Percentiles rank a stretch among this genome's conserved stretches.
Conservation (phyloP, 2,888 invertebrate species). For the Papilio demoleus region DNA sequence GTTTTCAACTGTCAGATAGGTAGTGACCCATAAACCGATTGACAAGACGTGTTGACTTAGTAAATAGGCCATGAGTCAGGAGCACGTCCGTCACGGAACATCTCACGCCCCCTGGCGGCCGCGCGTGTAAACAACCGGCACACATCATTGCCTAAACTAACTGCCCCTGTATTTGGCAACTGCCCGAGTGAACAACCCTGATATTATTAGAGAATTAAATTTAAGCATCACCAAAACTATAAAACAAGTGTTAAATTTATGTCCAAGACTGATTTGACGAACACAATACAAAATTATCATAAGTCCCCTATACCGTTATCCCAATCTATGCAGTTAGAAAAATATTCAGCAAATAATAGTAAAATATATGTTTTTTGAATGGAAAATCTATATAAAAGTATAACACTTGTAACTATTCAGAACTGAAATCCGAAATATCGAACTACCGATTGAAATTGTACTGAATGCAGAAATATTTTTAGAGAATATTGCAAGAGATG, state of each 20-base stretch:
- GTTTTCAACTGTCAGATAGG: background rate
- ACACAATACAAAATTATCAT: too few species aligned
- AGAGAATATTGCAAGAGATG: too few species aligned
- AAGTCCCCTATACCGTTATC: too few species aligned
- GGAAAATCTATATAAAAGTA: background rate
- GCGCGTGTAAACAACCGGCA: slow-evolving; percentile 24
- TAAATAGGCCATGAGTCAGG: slow-evolving; percentile 35
- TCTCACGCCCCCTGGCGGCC: slow-evolving; percentile 16
- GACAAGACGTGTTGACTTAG: slow-evolving; percentile 28
- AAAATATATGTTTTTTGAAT: too few species aligned
- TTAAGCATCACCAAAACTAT: background rate
- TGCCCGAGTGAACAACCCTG: background rate
- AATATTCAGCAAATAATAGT: too few species aligned
- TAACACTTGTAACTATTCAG: too few species aligned
- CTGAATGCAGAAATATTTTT: slow-evolving; percentile 3
- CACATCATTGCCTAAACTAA: slow-evolving; percentile 37
- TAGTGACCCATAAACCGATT: slow-evolving; percentile 30
- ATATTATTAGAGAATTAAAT: background rate
- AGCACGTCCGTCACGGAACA: slow-evolving; percentile 28
- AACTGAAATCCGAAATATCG: background rate
- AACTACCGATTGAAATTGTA: background rate
- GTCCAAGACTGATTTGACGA: too few species aligned
- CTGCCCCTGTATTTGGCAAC: slow-evolving; percentile 32
- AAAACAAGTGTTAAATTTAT: too few species aligned
- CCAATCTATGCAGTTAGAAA: too few species aligned